Evolutionary conservation across 2,888 invertebrate species (phyloP).

Genomic region (Lacanobia oleracea): DNA sequence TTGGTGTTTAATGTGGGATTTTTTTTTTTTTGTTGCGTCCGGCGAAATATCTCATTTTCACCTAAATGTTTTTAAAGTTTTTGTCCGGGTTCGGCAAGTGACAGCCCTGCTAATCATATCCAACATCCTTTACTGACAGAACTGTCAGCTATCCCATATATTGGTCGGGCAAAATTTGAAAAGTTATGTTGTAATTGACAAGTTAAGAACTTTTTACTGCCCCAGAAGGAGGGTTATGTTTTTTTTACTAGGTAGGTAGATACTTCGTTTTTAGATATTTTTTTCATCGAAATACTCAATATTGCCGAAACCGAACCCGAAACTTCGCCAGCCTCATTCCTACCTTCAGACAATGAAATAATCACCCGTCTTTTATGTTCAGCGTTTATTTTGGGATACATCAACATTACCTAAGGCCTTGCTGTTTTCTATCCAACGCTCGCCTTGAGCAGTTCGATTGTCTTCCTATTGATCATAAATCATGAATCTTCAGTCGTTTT

Average conservation of each 20-base stretch:
- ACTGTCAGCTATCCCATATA: too few species aligned
- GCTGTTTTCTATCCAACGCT: slow-evolving; percentile 71
- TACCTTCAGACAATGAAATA: slow-evolving; percentile 71
- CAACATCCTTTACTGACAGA: not conserved
- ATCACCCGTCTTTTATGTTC: slow-evolving; percentile 69
- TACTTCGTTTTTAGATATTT: not conserved
- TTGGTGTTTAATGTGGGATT: too few species aligned
- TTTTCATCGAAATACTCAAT: not conserved
- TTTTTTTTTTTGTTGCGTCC: too few species aligned
- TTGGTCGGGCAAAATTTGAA: not conserved
- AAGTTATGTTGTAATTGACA: not conserved
- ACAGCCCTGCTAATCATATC: not conserved
- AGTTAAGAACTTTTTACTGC: not conserved
- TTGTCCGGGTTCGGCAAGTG: too few species aligned
- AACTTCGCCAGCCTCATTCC: not conserved
- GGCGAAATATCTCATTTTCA: too few species aligned
- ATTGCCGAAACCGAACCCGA: not conserved
- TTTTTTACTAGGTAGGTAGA: not conserved
- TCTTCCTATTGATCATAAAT: slow-evolving; percentile 67
- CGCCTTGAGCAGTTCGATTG: slow-evolving; percentile 71
- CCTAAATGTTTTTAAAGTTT: too few species aligned
- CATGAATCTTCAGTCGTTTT: slow-evolving; percentile 55
- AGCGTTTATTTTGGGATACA: slow-evolving; percentile 70
- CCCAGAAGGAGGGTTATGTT: too few species aligned
- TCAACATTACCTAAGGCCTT: slow-evolving; percentile 62